phyloP scores from a whole-genome alignment of 2,888 invertebrate genomes.

The Volucella zonaria region DNA sequence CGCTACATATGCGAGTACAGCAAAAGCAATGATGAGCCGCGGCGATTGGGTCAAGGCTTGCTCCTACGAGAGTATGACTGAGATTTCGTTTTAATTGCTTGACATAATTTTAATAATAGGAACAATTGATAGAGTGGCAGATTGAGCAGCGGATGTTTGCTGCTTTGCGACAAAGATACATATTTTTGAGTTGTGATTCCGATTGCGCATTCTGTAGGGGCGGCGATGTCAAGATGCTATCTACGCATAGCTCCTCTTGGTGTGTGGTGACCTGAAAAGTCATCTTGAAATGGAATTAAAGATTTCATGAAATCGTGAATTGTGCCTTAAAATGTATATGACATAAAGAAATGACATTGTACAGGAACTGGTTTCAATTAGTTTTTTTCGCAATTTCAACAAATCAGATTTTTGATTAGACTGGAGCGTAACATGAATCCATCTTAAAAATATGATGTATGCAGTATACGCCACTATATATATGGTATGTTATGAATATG shows the following conservation, averaged over 20 bases:
- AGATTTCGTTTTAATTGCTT: slow-evolving; percentile 43
- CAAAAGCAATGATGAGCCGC: slow-evolving; percentile 29
- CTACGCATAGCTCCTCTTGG: slow-evolving; percentile 17
- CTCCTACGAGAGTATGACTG: slow-evolving; percentile 20
- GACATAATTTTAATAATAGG: slow-evolving; percentile 58
- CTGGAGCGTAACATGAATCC: too few species aligned
- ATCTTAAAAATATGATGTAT: too few species aligned
- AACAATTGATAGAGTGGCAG: slow-evolving; percentile 57
- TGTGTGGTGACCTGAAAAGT: slow-evolving; percentile 62
- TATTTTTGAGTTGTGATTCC: slow-evolving; percentile 43
- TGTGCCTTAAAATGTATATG: too few species aligned
- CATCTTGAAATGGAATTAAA: slow-evolving; percentile 19
- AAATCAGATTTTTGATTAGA: too few species aligned
- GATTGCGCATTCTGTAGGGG: slow-evolving; percentile 41
- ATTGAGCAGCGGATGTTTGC: slow-evolving; percentile 46
- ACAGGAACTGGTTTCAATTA: too few species aligned
- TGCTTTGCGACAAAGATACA: slow-evolving; percentile 42
- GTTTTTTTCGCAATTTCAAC: too few species aligned
- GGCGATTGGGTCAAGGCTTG: slow-evolving; percentile 65
- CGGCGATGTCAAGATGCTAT: slow-evolving; percentile 60
- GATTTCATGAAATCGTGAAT: not conserved
- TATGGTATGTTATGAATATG: too few species aligned
- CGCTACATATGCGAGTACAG: slow-evolving; percentile 22
- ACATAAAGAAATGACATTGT: too few species aligned
- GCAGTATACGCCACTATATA: too few species aligned